These are phyloP conservation scores for Rhinoraja longicauda DNA, from an alignment of 2,797 vertebrate species.

Conservation along the genomic window DNA sequence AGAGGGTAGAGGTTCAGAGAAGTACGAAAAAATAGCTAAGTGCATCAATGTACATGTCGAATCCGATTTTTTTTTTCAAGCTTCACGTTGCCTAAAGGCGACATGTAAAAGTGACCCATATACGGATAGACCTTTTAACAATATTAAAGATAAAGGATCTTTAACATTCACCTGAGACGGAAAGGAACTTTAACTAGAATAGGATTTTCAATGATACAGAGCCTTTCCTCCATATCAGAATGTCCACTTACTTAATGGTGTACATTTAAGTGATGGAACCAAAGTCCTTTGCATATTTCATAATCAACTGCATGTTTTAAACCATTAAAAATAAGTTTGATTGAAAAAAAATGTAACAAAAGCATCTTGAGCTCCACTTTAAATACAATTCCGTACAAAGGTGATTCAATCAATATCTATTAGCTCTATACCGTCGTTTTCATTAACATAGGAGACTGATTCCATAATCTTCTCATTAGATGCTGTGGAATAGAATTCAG, in stretches of 20 bases:
- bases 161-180: background rate
- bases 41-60: no score
- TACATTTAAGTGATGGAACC: background rate
- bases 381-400: background rate
- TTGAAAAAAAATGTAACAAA: background rate
- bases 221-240: background rate
- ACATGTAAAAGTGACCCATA: no score
- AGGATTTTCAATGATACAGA: background rate
- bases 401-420: slow-evolving; percentile 47
- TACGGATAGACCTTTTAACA: no score
- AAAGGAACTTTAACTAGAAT: background rate
- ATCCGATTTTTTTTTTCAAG: background rate
- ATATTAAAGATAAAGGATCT: no score
- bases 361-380: background rate
- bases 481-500: background rate
- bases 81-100: no score
- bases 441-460: slow-evolving; percentile 45
- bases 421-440: slow-evolving; percentile 48
- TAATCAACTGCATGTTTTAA: background rate
- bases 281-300: background rate
- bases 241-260: background rate
- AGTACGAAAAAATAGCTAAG: no score
- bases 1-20: no score
- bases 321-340: background rate
- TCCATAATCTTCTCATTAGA: slow-evolving; percentile 39